Evolutionary conservation across 2,797 vertebrate species (phyloP), one percentile per base, ranked within the genome.

Genomic region (Tolypeutes matacus): DNA sequence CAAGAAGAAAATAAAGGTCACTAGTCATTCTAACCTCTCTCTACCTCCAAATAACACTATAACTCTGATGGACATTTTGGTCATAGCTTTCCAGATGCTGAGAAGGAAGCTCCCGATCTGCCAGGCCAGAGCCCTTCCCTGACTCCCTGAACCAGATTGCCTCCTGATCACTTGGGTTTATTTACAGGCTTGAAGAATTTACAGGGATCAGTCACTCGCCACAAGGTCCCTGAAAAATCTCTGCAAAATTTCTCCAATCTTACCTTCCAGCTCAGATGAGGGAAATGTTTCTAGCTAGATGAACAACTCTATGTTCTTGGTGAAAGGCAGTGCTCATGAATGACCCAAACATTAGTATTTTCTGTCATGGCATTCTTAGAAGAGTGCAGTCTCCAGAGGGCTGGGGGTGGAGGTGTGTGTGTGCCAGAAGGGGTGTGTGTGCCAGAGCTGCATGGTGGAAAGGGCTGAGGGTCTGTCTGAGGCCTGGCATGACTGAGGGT

Each of bases 361-460:
- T 72, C 62, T 31, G 39, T 82, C 86, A 1, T 36, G 31, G 36
- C 31, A 8, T 82, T 91, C 70, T 46, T 21, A 85, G 88, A 92
- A 83, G 70, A 60, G 18, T 58, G 20, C 2, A 2, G 27, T 80
- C 77, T 86, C 3, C 0, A 36, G 58, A 75, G 82, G 58, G 7
- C 58, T 69, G 3, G 21, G 58, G 65, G 89, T 65, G 62, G 17
- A 60, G 80, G 70, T 70, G 56, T 62, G n/a, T n/a, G n/a, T n/a
- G n/a, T n/a, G n/a, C n/a, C n/a, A n/a, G 84, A 80, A 69, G 60
- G 25, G 69, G 1, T 0, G 9, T 11, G 23, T 76, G 69, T 51
- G 58, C 49, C 25, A 27, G 42, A 42, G 65, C 20, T 0, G 1
- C 67, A 34, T 0, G 23, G 91, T 0, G 0, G 89, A n/a, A 60